Base-by-base conservation (phyloP, 2,113 vertebrate species). In the Oreochromis tanganicae region DNA sequence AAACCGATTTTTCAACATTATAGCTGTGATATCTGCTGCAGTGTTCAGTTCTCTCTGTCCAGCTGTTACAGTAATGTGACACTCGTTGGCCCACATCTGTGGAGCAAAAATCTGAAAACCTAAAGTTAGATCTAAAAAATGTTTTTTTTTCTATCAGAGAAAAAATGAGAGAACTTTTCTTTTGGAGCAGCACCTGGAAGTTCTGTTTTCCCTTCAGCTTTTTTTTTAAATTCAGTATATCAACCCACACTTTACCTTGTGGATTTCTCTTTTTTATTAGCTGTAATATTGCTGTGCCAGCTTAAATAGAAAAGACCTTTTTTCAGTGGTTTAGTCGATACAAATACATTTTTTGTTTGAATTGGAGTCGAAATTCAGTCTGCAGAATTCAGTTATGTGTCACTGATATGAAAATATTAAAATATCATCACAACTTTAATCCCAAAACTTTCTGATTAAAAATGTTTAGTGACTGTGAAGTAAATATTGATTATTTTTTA, bases 11-110 rank as follows among this genome's bases (percentile, higher is more conserved):
- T 73, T 46, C 13, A 38, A 38, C 34, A 9, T 73, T 1, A 16
- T 73, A 73, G 7, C 12, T 14, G 66, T 0, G n/a, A 73, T 16
- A 21, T 46, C 0, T 43, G 61, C 17, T 66, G 61, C 6, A 1
- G 32, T 66, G 32, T 38, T 66, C 61, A 38, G 61, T 66, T 36
- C 32, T 5, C 10, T 66, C 17, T 38, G 10, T 43, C 7, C 66
- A 71, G 66, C 38, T 71, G 66, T 71, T 71, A 2, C 13, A 43
- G 36, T 71, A 24, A 71, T 14, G 66, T 71, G 36, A 41, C n/a
- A 6, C n/a, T 71, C 3, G 5, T 43, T 16, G 38, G 38, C 7
- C n/a, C 5, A 71, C 7, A 24, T 71, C 66, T 71, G 38, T 27
- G 38, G 38, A 43, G 13, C 13, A 46, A 46, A 71, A 73, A 46